Evolutionary conservation across 2,797 vertebrate species (phyloP).

Genomic region (Pangasius macronema): DNA sequence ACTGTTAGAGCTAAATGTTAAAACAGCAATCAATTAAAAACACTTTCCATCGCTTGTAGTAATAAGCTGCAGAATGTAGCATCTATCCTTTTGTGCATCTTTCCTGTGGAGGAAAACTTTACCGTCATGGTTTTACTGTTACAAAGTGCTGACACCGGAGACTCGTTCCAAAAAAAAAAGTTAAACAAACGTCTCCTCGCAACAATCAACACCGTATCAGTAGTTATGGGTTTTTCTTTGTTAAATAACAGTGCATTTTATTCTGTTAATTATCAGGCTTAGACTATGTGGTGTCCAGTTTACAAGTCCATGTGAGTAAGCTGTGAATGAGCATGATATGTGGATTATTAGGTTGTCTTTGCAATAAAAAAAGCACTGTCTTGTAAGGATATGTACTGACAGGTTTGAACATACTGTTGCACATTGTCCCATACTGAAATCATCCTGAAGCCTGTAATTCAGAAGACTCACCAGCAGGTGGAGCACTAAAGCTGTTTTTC

Average conservation of each 20-base stretch:
- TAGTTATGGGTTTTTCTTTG: no score
- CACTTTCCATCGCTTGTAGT: background rate
- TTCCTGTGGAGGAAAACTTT: no score
- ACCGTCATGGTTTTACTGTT: no score
- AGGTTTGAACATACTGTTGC: background rate
- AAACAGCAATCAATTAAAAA: no score
- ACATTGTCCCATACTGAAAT: background rate
- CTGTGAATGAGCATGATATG: background rate
- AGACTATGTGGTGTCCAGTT: background rate
- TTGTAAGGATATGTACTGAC: background rate
- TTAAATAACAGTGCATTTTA: no score
- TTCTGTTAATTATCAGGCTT: background rate
- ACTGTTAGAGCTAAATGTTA: background rate
- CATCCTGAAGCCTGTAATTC: slow-evolving; percentile 43
- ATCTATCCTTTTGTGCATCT: background rate
- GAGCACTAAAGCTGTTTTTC: slow-evolving; percentile 65
- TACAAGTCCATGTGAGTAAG: background rate
- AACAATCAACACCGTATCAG: no score
- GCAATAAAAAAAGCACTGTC: background rate
- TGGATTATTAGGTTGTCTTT: background rate
- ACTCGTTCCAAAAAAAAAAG: no score
- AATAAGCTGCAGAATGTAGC: background rate
- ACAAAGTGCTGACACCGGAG: no score
- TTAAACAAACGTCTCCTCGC: no score
- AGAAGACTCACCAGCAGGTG: slow-evolving; percentile 69